Base-by-base conservation (phyloP, 2,888 invertebrate genomes). In the Neoscelio sp. region DNA sequence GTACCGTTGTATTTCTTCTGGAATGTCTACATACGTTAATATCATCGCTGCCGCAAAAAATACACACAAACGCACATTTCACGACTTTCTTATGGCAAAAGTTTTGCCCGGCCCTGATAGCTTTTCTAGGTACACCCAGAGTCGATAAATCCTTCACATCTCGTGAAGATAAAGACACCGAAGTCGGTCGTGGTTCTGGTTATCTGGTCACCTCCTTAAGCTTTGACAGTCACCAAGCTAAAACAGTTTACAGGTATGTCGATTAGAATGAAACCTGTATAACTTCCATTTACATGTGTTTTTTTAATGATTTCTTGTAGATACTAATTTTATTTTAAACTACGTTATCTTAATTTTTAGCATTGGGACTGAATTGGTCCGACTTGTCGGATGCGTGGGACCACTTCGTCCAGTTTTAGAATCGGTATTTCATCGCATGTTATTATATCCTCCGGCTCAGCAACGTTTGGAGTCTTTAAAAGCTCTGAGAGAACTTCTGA, bases 11-110 rank as follows among this genome's bases (percentile, higher is more conserved):
- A 1, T 96, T 97, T 89, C 93, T 97, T 68, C 91, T 98, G 68
- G 97, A 98, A 89, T 97, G 97, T 87, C 93, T 98, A 62, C 92
- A 97, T 77, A 96, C 97, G 0, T 91, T 98, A 71, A 95, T 97
- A 85, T 95, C 95, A 6, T 96, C 96, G 54, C 91, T 97, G 54
- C 96, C 96, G 0, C 95, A 95, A 83, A 94, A 95, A 82, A 96
- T 96, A 5, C 95, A 96, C 85, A 94, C 94, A 1, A 96, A 96
- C 91, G 93, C 94, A 0, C 96, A 97, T 90, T 97, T 97, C 87
- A 96, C 96, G 1, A 96, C 96, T 2, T 96, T 97, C 86, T 92
- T 97, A 6, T 97, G 98, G 98, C 97, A 98, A 89, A 95, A 97
- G 85, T 95, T 98, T 86, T 98, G 97, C 85, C 98, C 98, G 0